Base-by-base conservation (phyloP, 2,113 vertebrate genomes). In the Paratilapia polleni region DNA sequence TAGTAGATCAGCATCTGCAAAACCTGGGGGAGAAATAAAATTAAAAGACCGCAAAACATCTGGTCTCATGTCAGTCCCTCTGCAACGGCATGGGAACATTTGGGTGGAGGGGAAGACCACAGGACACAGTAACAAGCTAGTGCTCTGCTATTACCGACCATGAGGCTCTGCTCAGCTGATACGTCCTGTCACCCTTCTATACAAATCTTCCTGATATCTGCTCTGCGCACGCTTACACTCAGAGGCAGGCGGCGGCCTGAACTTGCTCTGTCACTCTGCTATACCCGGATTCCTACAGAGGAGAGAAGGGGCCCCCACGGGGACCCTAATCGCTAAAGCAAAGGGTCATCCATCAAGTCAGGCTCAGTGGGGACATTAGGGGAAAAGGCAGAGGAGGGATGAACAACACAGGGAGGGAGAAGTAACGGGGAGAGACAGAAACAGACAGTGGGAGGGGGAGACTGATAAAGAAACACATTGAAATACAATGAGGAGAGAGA, bases 291-390 rank as follows among this genome's bases (percentile, higher is more conserved):
- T 94, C 91, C 91, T 83, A 87, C 86, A 82, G 92, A 90, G 84
- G 84, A 89, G 88, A 84, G 77, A 87, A 82, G 85, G 81, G 90
- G 92, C 87, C 87, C 87, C 90, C 89, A 89, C 14, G 82, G 92
- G 94, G 90, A 89, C 93, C 90, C 88, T 93, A 94, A 94, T 94
- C 91, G 85, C 92, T 86, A 90, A 93, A 93, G 89, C 93, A 94
- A 91, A 91, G 92, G 92, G 92, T 94, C 94, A 95, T 95, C 92
- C 92, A 94, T 95, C 92, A 95, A 92, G 91, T 83, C 60, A 66
- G 92, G 82, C 93, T 95, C 91, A 75, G 91, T 92, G 88, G 92
- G 89, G 93, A 94, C 94, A 93, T 93, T 89, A 90, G 89, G 86
- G 85, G 82, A 79, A 92, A 91, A 91, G 93, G 93, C 89, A 88